Evolutionary conservation across 2,797 vertebrate species (phyloP).

Genomic region (Amphiprion clarkii): DNA sequence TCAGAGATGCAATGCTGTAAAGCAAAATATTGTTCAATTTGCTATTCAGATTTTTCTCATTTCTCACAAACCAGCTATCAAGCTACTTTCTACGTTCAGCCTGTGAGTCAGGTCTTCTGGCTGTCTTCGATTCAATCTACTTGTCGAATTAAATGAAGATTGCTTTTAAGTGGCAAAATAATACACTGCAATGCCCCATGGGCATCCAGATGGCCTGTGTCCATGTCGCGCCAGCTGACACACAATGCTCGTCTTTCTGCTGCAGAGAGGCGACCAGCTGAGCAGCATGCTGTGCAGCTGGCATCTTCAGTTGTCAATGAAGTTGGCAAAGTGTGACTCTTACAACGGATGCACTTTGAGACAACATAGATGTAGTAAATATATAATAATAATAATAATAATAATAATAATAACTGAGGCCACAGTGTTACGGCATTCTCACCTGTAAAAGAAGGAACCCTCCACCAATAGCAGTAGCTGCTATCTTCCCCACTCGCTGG

Average conservation of each 20-base stretch:
- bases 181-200: not conserved
- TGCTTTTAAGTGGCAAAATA: not conserved
- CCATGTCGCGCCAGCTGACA: conserved; percentile 28
- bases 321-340: not conserved
- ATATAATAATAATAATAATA: too few relatives aligned
- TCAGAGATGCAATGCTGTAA: not conserved
- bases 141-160: not conserved
- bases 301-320: conserved; percentile 6
- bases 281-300: conserved; percentile 27
- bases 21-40: not conserved
- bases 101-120: not conserved
- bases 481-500: conserved; percentile 98
- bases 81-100: not conserved
- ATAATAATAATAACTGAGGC: not conserved
- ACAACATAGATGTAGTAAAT: not conserved
- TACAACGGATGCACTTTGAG: not conserved
- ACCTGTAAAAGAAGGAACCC: conserved; percentile 98
- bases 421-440: conserved; percentile 30
- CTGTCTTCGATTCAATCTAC: not conserved
- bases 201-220: conserved; percentile 37
- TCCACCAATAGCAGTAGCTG: conserved; percentile 97
- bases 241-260: conserved; percentile 40
- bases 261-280: conserved; percentile 21
- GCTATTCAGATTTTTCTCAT: not conserved
- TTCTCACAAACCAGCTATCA: not conserved